A percentile compares a stretch with the other conserved stretches of the same genome.
Conservation (phyloP, 2,888 invertebrate species). For the Augiades crinisus region DNA sequence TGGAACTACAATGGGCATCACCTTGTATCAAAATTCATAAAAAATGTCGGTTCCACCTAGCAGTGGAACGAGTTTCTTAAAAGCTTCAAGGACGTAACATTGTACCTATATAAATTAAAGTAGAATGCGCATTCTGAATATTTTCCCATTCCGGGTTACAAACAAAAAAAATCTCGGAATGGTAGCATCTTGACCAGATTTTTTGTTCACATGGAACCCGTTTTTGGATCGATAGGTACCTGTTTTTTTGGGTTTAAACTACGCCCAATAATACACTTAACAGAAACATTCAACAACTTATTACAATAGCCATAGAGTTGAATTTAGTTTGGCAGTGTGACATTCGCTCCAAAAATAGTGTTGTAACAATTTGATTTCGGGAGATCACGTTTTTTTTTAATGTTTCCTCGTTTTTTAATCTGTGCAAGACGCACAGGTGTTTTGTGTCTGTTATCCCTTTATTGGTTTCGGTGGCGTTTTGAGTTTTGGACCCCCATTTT, state of each 20-base stretch:
- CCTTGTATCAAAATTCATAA: too few species aligned
- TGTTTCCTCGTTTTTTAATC: constrained; percentile 31
- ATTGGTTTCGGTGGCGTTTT: constrained; percentile 31
- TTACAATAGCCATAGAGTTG: not conserved
- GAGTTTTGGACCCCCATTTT: too few species aligned
- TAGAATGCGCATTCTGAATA: not conserved
- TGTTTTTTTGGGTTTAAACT: constrained; percentile 8
- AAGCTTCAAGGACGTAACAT: too few species aligned
- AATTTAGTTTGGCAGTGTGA: not conserved
- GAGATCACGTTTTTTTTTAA: constrained; percentile 33
- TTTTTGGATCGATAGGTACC: constrained; percentile 36
- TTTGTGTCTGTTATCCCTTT: constrained; percentile 30
- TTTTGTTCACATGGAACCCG: constrained; percentile 54
- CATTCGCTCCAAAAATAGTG: not conserved
- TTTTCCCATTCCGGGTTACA: constrained; percentile 10
- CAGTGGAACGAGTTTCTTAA: too few species aligned
- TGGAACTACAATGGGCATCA: too few species aligned
- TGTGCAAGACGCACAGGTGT: constrained; percentile 37
- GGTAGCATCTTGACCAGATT: constrained; percentile 47
- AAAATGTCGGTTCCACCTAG: too few species aligned
- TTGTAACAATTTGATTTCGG: constrained; percentile 30
- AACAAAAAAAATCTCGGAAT: constrained; percentile 36
- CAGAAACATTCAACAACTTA: not conserved
- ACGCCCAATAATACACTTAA: not conserved
- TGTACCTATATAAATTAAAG: too few species aligned